These are phyloP conservation scores for Stegophylla sp. DNA, from an alignment of 2,888 invertebrate species.

Conservation along the genomic window DNA sequence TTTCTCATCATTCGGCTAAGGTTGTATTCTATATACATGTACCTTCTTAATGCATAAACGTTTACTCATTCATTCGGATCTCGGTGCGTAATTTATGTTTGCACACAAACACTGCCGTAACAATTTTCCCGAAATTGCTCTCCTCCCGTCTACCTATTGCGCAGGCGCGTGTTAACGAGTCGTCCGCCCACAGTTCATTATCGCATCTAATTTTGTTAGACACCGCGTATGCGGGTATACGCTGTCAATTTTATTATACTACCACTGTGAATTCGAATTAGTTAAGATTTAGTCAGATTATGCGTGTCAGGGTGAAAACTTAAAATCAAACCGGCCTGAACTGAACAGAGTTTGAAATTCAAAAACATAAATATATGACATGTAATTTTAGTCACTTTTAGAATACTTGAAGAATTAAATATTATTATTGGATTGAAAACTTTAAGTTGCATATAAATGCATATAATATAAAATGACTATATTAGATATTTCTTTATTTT, in stretches of 20 bases:
- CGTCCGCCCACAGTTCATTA: neutral
- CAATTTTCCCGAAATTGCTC: neutral
- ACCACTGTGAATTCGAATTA: neutral
- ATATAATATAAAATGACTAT: too few species aligned
- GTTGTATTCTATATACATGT: neutral
- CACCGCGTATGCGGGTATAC: neutral
- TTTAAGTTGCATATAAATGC: too few species aligned
- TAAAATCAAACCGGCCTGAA: too few species aligned
- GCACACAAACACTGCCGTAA: constrained; percentile 2
- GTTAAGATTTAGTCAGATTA: neutral
- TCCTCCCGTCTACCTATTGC: too few species aligned
- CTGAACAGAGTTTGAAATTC: too few species aligned
- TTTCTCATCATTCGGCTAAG: neutral
- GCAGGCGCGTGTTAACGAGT: neutral
- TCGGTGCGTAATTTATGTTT: constrained; percentile 1
- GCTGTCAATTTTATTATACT: neutral
- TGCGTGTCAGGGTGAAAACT: too few species aligned
- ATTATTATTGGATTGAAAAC: too few species aligned
- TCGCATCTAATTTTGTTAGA: neutral
- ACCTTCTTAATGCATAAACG: constrained; percentile 4
- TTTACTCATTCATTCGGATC: constrained; percentile 43
- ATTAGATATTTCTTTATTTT: too few species aligned
- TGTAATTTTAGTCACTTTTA: too few species aligned
- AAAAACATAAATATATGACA: too few species aligned
- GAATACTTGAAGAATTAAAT: too few species aligned